Evolutionary conservation across 1,140 invertebrate species (phyloP), one percentile per base, ranked within the genome.

Genomic region (Muscidifurax raptorellus): DNA sequence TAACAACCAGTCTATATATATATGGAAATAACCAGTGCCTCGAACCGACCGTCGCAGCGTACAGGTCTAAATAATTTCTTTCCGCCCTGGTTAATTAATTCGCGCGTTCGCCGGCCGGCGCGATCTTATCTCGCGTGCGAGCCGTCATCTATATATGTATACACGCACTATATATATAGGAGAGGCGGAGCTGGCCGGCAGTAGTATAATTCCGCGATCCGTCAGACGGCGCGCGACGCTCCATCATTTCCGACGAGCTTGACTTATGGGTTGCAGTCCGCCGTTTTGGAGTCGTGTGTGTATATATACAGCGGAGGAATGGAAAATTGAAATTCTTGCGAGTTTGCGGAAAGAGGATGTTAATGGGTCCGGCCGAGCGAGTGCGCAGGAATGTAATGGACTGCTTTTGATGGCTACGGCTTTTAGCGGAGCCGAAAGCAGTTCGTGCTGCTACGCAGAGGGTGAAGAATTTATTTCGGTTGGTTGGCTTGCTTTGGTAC

Each of bases 181-280:
- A 28, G 2, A 28, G 10, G 18, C 64, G n/a, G 0, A 10, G 18
- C 25, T 66, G 18, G 2, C 9, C n/a, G 13, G 52, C 75, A 84
- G 82, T 84, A 84, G 82, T 84, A 84, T 84, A 84, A 84, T 84
- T 79, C 82, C 47, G 47, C 76, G 82, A 84, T 84, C 47, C 76
- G 82, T 84, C 82, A 84, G 82, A 72, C 81, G 32, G 25, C 25
- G n/a, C n/a, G n/a, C n/a, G 75, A 7, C 75, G 28, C 47, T 77
- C 28, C 28, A 64, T 77, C 75, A 64, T 77, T 77, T 59, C 75
- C 71, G 71, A 74, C 32, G 71, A 32, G 71, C 71, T 74, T 59
- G 22, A 74, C 13, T 32, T 69, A 69, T 28, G 66, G 27, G 25
- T 27, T 27, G 66, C 66, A 27, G 71, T 40, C 10, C 32, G 5